A percentile compares a stretch with the other conserved stretches of the same genome.
Evolutionary conservation across 2,797 vertebrate species (phyloP).

Genomic region (Intellagama lesueurii): DNA sequence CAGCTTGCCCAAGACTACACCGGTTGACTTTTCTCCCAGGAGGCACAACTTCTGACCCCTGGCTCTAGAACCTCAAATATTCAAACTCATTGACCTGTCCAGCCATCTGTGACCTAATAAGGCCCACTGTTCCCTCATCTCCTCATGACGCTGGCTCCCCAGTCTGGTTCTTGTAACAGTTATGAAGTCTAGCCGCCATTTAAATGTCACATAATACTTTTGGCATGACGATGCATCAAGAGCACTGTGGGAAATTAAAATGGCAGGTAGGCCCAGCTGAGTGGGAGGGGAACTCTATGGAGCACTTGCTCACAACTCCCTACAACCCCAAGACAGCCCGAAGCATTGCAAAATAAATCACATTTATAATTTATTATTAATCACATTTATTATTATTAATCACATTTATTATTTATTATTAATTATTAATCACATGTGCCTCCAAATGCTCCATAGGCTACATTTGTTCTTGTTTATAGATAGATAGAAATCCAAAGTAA

Average conservation of each 20-base stretch:
- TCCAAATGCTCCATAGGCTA: neutral
- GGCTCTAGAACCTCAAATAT: too few species aligned
- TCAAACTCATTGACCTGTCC: too few species aligned
- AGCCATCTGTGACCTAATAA: neutral
- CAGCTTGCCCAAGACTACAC: too few species aligned
- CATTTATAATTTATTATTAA: neutral
- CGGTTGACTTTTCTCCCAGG: too few species aligned
- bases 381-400: too few species aligned
- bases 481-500: constrained; percentile 26
- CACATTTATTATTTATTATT: too few species aligned
- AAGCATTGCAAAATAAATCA: neutral
- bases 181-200: neutral
- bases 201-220: neutral
- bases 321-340: neutral
- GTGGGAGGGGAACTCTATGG: neutral
- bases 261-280: neutral
- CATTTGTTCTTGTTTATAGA: constrained; percentile 26
- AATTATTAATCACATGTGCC: neutral
- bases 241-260: neutral
- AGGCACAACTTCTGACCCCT: too few species aligned
- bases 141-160: too few species aligned
- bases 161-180: neutral
- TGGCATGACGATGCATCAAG: too few species aligned
- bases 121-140: neutral
- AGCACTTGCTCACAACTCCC: neutral